Base-by-base conservation (phyloP, 2,113 vertebrate genomes). In the Phalacrocorax carbo region DNA sequence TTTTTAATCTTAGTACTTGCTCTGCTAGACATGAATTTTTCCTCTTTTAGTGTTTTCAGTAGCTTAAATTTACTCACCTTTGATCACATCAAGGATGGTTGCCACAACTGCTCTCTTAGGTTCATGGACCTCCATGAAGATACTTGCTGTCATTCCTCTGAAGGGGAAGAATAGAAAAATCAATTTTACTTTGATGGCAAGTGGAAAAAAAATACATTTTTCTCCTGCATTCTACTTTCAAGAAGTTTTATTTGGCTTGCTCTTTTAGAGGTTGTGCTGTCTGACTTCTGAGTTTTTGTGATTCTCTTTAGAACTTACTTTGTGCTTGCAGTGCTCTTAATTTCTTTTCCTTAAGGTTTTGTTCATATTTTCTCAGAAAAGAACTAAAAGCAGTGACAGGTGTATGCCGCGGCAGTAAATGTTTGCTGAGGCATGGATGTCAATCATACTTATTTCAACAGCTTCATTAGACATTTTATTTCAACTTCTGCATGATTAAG, bases 1-100 rank as follows among this genome's bases (percentile, higher is more conserved):
- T 93, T 88, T 97, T 95, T 94, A 96, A 86, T 95, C 83, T 86
- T 75, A 55, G 44, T 93, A 71, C 52, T 92, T 95, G 83, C 78
- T 95, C 80, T 88, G 25, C 40, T 82, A 81, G 83, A 84, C 66
- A 82, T 94, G 52, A 93, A 61, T 94, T 96, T 95, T 92, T 86
- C 83, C 81, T 71, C 86, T 84, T 93, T 93, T 88, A 95, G 48
- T 95, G 91, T 96, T 96, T 94, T 64, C 88, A 92, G 69, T 84
- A 61, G 61, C 69, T 92, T 88, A 77, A 84, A 96, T 88, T 94
- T 96, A 90, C 71, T 90, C 75, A 76, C 46, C 34, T 90, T 88
- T 88, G 55, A 71, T 81, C 42, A 32, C 60, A 88, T 64, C 72
- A 71, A 54, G 88, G 80, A 52, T 57, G 32, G 68, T 72, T 92